Conservation (phyloP, 1,140 invertebrate genomes). For the Polyergus mexicanus region DNA sequence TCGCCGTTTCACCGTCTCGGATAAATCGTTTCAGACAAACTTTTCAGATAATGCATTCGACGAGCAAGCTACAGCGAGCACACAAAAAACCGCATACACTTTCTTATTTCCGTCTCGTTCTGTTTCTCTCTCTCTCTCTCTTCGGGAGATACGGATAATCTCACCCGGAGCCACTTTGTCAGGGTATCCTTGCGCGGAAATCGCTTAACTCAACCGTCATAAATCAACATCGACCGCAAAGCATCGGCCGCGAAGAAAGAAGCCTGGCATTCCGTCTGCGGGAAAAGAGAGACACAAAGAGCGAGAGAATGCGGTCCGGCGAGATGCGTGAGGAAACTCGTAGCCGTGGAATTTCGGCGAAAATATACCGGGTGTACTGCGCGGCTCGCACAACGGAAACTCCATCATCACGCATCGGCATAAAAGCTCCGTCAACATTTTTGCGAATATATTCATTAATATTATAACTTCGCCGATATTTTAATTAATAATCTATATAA, state of each 20-base stretch:
- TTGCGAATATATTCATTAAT: neutral
- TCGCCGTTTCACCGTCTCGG: too few relatives aligned
- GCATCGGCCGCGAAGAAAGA: constrained; percentile 46
- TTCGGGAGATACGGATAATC: neutral
- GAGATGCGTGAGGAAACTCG: constrained; percentile 72
- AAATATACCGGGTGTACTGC: constrained; percentile 79
- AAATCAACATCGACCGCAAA: constrained; percentile 59
- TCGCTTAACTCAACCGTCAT: constrained; percentile 4
- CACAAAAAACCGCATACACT: neutral
- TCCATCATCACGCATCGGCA: neutral
- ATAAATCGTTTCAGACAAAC: too few relatives aligned
- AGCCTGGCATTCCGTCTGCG: constrained; percentile 60
- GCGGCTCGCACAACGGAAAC: neutral
- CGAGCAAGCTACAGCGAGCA: neutral
- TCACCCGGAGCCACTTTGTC: neutral
- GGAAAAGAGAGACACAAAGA: constrained; percentile 76
- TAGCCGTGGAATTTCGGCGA: constrained; percentile 78
- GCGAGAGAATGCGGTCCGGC: constrained; percentile 77
- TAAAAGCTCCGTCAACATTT: too few relatives aligned
- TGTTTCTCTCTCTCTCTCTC: neutral
- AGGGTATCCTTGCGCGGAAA: constrained; percentile 21
- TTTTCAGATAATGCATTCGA: neutral
- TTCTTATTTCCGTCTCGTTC: neutral
- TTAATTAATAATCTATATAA: neutral
- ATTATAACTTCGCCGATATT: neutral